Evolutionary conservation across 2,113 vertebrate species (phyloP).

Genomic region (Anseranas semipalmata): DNA sequence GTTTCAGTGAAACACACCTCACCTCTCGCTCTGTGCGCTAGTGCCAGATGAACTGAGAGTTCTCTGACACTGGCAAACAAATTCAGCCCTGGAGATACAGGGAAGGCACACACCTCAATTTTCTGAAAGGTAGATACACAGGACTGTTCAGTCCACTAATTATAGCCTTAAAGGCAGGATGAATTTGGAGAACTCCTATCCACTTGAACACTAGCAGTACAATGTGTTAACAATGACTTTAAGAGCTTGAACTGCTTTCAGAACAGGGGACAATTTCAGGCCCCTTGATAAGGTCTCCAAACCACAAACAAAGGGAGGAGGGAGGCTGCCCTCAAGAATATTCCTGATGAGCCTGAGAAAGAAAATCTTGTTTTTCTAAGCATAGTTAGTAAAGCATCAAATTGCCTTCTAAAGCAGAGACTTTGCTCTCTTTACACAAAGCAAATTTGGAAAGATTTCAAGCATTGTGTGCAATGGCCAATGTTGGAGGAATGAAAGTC

Average conservation of each 20-base stretch:
- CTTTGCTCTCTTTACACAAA: not conserved
- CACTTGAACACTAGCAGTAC: not conserved
- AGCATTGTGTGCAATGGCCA: not conserved
- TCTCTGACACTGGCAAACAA: not conserved
- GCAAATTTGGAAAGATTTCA: not conserved
- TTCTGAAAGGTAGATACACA: not conserved
- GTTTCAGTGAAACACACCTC: not conserved
- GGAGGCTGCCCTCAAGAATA: not conserved
- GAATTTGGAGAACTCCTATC: not conserved
- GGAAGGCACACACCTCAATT: not conserved
- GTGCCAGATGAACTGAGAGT: not conserved
- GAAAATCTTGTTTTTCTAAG: not conserved
- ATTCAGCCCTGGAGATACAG: not conserved
- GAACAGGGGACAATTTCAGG: not conserved
- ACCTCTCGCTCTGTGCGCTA: not conserved
- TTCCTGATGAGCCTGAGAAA: not conserved
- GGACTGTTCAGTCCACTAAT: not conserved
- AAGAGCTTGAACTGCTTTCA: not conserved
- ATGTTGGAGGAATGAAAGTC: not conserved
- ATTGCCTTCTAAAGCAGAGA: slow-evolving; percentile 7
- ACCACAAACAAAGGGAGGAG: not conserved
- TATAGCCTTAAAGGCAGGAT: not conserved
- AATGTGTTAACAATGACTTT: not conserved
- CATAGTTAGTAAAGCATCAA: not conserved
- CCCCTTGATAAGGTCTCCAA: not conserved